Evolutionary conservation across 2,888 invertebrate genomes (phyloP), one percentile per base, ranked within the genome.

Genomic region (Erebia aethiops): DNA sequence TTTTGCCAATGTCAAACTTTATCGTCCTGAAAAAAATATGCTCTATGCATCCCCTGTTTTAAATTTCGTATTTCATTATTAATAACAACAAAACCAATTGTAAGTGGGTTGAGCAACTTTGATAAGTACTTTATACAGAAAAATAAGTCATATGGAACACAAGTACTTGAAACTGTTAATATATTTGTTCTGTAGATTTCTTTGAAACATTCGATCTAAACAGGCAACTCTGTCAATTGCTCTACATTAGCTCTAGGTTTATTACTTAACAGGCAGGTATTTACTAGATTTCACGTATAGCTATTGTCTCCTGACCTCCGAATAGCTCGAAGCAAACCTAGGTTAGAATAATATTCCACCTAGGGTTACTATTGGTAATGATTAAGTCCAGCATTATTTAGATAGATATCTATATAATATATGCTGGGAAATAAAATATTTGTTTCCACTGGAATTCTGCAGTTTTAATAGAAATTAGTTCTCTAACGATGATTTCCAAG

Each of bases 1-100:
- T 72, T 72, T 72, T 75, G 69, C 68, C 68, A 67, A 54, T 65
- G 69, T 69, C 69, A 66, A 54, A 70, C 58, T 73, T 63, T 71
- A 73, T 74, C 64, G 71, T 70, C 67, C 70, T 68, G 70, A 70
- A 72, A 58, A 63, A 65, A 63, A 67, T 41, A 64, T 64, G 21
- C 49, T 51, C 58, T 26, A n/a, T 21, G 51, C 21, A 52, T 51
- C 49, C 26, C n/a, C 13, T 54, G 16, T 63, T 58, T 57, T 58
- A 52, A n/a, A n/a, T 16, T 46, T n/a, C n/a, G 21, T 11, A 5
- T 14, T 26, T 58, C 14, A 21, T 18, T 14, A 58, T 26, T 26
- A 51, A 14, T 49, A 51, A n/a, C 26, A 57, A 21, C n/a, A n/a
- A n/a, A n/a, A n/a, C n/a, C n/a, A n/a, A n/a, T n/a, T n/a, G n/a